Conservation (phyloP, 2,113 vertebrate species). For the Labeo catla region DNA sequence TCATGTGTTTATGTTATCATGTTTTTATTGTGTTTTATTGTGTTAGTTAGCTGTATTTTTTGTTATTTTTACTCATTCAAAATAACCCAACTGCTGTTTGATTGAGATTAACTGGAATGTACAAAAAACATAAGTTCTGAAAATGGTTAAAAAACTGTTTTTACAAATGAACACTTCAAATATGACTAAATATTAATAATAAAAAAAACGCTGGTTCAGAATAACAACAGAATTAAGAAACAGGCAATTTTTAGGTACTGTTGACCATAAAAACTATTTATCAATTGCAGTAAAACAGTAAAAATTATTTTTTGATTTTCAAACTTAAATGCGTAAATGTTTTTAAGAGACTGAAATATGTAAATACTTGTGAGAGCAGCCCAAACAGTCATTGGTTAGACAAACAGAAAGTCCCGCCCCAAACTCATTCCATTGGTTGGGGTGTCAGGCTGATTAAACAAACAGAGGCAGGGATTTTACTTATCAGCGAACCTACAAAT, state of each 20-base stretch:
- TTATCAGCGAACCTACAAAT: background rate
- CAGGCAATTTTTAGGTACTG: background rate
- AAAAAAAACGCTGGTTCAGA: background rate
- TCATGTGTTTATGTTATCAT: too few species aligned
- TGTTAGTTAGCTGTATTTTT: too few species aligned
- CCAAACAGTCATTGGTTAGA: background rate
- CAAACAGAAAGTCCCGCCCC: background rate
- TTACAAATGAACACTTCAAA: background rate
- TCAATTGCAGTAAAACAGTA: background rate
- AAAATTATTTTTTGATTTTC: background rate
- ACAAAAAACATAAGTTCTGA: too few species aligned
- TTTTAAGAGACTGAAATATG: background rate
- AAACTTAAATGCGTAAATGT: background rate
- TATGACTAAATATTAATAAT: background rate
- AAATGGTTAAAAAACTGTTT: too few species aligned
- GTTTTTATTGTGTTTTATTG: too few species aligned
- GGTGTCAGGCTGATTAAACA: background rate
- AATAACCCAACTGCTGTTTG: too few species aligned
- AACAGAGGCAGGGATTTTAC: background rate
- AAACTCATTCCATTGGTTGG: background rate
- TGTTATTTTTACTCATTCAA: too few species aligned
- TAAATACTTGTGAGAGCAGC: background rate
- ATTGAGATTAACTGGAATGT: too few species aligned
- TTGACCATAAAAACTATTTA: background rate
- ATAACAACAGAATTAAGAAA: background rate